A percentile compares a stretch with the other conserved stretches of the same genome.
phyloP scores from a whole-genome alignment of 2,888 invertebrate species.

The Lamproptera curius region DNA sequence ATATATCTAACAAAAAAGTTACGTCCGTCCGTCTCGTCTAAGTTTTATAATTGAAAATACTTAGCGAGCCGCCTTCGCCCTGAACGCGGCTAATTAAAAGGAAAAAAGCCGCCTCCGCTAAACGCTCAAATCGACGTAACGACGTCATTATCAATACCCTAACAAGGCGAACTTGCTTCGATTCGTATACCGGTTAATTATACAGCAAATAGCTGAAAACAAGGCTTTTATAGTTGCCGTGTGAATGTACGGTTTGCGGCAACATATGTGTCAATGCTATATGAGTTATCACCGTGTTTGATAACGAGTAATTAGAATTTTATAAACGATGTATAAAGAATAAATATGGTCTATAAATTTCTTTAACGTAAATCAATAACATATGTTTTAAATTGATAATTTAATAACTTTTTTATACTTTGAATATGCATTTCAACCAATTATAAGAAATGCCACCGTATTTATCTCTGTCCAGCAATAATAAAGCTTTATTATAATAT shows the following conservation, averaged over 20 bases:
- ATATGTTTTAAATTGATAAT: no score
- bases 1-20: not conserved
- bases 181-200: constrained; percentile 49
- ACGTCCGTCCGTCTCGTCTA: constrained; percentile 10
- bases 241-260: constrained; percentile 36
- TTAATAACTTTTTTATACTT: no score
- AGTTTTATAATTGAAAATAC: constrained; percentile 20
- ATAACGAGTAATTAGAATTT: no score
- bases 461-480: no score
- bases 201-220: constrained; percentile 44
- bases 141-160: constrained; percentile 64
- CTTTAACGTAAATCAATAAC: no score
- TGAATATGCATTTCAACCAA: no score
- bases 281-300: no score
- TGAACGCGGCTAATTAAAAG: constrained; percentile 52
- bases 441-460: no score
- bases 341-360: no score
- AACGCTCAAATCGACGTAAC: constrained; percentile 61
- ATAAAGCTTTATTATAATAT: no score
- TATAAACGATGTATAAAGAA: no score
- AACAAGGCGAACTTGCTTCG: constrained; percentile 52
- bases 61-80: constrained; percentile 29
- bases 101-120: constrained; percentile 44
- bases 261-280: no score
- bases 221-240: constrained; percentile 38